Conservation (phyloP, 2,888 invertebrate species). For the Tipula vernalis region DNA sequence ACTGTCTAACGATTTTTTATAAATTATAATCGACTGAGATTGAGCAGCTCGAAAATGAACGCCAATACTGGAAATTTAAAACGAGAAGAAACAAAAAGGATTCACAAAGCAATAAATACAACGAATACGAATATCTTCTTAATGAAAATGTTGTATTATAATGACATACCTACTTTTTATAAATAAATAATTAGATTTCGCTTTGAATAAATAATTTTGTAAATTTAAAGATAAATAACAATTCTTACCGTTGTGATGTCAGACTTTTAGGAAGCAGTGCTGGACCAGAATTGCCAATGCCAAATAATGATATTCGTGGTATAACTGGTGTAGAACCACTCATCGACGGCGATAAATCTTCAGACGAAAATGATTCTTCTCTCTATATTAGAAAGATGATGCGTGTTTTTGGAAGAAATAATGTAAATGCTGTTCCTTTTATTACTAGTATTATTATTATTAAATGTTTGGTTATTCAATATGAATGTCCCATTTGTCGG, state of each 20-base stretch:
- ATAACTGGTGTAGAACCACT: constrained; percentile 63
- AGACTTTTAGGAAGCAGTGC: constrained; percentile 74
- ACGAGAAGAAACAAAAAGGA: too few relatives aligned
- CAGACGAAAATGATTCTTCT: constrained; percentile 54
- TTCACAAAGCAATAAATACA: too few relatives aligned
- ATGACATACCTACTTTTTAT: constrained; percentile 13
- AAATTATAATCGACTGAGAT: too few relatives aligned
- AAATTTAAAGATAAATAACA: neutral
- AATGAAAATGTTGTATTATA: constrained; percentile 24
- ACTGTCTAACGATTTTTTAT: too few relatives aligned
- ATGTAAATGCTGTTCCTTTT: too few relatives aligned
- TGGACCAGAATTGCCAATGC: constrained; percentile 56
- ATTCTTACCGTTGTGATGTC: constrained; percentile 49
- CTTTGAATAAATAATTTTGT: neutral
- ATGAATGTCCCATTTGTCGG: neutral
- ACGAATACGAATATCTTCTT: too few relatives aligned
- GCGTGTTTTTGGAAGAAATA: too few relatives aligned
- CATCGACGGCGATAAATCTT: constrained; percentile 41
- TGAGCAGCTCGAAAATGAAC: too few relatives aligned
- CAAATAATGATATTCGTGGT: constrained; percentile 58
- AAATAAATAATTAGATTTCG: neutral
- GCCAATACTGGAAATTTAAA: too few relatives aligned
- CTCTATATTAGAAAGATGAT: too few relatives aligned
- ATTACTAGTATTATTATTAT: constrained; percentile 19
- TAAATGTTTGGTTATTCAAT: constrained; percentile 15